Conservation (phyloP, 2,888 invertebrate genomes). For the Tipula unca region DNA sequence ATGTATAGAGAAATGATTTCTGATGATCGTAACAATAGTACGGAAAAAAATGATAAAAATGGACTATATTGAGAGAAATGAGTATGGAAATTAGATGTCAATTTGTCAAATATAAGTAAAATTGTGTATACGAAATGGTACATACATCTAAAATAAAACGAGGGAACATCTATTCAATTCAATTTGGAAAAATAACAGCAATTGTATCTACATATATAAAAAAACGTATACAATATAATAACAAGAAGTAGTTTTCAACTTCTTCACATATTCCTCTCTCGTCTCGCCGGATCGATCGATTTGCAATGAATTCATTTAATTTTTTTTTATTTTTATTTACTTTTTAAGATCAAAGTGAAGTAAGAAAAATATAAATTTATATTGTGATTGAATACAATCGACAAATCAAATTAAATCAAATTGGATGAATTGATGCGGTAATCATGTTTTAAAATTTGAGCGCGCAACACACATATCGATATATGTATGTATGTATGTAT, state of each 20-base stretch:
- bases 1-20: not conserved
- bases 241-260: not conserved
- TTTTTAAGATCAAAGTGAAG: slow-evolving; percentile 16
- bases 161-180: not conserved
- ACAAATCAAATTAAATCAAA: slow-evolving; percentile 18
- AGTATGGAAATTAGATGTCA: slow-evolving; percentile 19
- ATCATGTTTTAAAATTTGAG: not conserved
- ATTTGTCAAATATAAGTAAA: slow-evolving; percentile 17
- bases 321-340: not conserved
- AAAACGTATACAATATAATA: not conserved
- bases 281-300: not conserved
- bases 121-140: not conserved
- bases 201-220: not conserved
- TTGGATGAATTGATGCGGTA: slow-evolving; percentile 14
- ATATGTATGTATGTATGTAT: too few relatives aligned
- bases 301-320: not conserved
- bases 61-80: slow-evolving; percentile 15
- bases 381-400: slow-evolving; percentile 18
- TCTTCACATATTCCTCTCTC: not conserved
- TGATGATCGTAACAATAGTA: not conserved
- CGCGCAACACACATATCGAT: not conserved
- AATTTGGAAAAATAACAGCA: slow-evolving; percentile 14
- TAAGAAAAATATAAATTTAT: not conserved
- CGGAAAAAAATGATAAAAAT: not conserved
- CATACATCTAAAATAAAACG: not conserved